These are phyloP conservation scores for Nebria salina DNA, from an alignment of 2,888 invertebrate species.

Conservation along the genomic window DNA sequence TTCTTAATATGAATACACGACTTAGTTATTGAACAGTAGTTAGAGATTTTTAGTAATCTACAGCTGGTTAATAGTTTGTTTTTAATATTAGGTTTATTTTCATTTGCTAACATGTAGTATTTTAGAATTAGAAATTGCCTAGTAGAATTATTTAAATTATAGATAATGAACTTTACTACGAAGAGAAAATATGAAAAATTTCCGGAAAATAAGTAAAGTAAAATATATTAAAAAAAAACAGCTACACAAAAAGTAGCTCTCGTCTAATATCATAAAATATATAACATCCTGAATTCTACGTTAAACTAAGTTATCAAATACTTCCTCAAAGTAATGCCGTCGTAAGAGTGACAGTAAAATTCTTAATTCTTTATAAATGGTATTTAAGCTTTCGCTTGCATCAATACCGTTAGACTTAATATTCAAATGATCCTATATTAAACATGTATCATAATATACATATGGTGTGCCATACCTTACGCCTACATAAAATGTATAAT, in stretches of 20 bases:
- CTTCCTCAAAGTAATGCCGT: not conserved
- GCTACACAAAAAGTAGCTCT: not conserved
- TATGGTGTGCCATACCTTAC: not conserved
- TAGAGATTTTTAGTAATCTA: no score
- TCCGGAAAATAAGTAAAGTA: not conserved
- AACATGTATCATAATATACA: not conserved
- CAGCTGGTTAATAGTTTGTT: no score
- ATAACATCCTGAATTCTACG: not conserved
- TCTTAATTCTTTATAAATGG: not conserved
- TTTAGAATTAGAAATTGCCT: not conserved
- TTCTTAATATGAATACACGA: no score
- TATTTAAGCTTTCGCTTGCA: not conserved
- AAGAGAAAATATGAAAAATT: not conserved
- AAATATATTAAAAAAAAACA: not conserved
- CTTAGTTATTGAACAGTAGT: no score
- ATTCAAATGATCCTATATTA: not conserved
- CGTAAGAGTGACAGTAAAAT: not conserved
- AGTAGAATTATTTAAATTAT: not conserved
- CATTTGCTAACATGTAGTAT: no score
- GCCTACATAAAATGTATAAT: not conserved
- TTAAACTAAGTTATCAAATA: not conserved
- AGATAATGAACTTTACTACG: not conserved
- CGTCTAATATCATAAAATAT: not conserved
- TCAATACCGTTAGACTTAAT: not conserved
- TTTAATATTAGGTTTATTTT: no score